phyloP scores from a whole-genome alignment of 2,113 vertebrate genomes.

The Apodemus speciosus region DNA sequence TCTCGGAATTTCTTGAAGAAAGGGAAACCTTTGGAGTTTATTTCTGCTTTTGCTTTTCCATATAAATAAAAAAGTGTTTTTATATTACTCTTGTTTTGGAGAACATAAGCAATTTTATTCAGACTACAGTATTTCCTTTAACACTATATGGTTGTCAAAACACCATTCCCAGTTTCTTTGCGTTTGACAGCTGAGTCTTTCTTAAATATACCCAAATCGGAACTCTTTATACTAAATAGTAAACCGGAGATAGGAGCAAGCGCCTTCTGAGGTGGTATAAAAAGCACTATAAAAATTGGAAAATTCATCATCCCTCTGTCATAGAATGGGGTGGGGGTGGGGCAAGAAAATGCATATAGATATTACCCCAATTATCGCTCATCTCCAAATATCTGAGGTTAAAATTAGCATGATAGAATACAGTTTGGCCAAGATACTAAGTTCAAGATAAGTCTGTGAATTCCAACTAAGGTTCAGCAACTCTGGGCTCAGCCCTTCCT shows the following conservation, averaged over 20 bases:
- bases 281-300: conserved; percentile 69
- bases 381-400: conserved; percentile 53
- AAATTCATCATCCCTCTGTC: conserved; percentile 53
- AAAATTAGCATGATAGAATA: neutral
- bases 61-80: conserved; percentile 89
- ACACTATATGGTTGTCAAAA: conserved; percentile 89
- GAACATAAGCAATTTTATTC: conserved; percentile 89
- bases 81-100: conserved; percentile 87
- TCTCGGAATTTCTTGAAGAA: conserved; percentile 80
- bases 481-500: conserved; percentile 55
- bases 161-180: conserved; percentile 89
- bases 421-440: neutral
- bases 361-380: conserved; percentile 63
- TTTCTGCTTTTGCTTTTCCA: conserved; percentile 85
- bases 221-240: conserved; percentile 88
- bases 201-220: conserved; percentile 90
- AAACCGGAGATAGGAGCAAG: conserved; percentile 85
- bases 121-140: conserved; percentile 89
- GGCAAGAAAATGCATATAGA: conserved; percentile 48
- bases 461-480: conserved; percentile 50
- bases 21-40: conserved; percentile 84
- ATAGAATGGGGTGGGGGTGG: neutral
- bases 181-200: conserved; percentile 90
- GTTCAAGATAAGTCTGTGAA: conserved; percentile 51
- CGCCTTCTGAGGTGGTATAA: conserved; percentile 72